Evolutionary conservation across 2,888 invertebrate genomes (phyloP).

Genomic region (Andricus curvator): DNA sequence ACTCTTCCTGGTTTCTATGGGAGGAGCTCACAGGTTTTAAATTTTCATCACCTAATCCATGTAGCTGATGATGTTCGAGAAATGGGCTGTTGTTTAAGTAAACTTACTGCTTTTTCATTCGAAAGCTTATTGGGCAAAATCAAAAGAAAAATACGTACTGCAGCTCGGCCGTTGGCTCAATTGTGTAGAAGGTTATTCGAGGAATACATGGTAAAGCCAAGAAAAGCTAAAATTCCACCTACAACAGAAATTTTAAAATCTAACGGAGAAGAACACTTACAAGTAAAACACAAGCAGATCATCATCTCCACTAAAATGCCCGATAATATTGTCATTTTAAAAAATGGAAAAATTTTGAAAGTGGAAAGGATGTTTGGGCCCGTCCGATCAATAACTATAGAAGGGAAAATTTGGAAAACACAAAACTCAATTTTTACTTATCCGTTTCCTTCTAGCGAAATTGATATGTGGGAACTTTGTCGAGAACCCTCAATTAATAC

Average conservation of each 20-base stretch:
- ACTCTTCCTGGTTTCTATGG: slow-evolving; percentile 43
- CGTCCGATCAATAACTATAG: neutral
- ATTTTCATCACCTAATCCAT: slow-evolving; percentile 46
- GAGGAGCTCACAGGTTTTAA: slow-evolving; percentile 38
- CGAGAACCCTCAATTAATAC: neutral
- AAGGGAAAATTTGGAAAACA: neutral
- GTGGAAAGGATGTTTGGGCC: slow-evolving; percentile 8
- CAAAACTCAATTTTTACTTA: slow-evolving; percentile 5
- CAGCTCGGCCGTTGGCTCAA: slow-evolving; percentile 44
- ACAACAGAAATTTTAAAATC: slow-evolving; percentile 25
- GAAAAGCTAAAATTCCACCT: neutral
- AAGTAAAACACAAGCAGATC: slow-evolving; percentile 38
- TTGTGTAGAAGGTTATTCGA: slow-evolving; percentile 45
- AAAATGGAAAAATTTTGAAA: slow-evolving; percentile 30
- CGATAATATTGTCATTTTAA: slow-evolving; percentile 45
- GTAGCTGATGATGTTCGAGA: slow-evolving; percentile 40
- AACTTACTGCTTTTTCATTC: slow-evolving; percentile 48
- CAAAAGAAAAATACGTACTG: slow-evolving; percentile 44
- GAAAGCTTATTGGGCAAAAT: slow-evolving; percentile 46
- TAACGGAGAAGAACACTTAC: slow-evolving; percentile 16
- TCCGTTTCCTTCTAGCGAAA: slow-evolving; percentile 4
- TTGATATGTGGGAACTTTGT: slow-evolving; percentile 2
- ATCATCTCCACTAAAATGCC: slow-evolving; percentile 39
- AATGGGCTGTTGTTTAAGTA: slow-evolving; percentile 41
- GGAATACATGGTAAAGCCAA: slow-evolving; percentile 25